Evolutionary conservation across 2,797 vertebrate genomes (phyloP).

Genomic region (Karalla daura): DNA sequence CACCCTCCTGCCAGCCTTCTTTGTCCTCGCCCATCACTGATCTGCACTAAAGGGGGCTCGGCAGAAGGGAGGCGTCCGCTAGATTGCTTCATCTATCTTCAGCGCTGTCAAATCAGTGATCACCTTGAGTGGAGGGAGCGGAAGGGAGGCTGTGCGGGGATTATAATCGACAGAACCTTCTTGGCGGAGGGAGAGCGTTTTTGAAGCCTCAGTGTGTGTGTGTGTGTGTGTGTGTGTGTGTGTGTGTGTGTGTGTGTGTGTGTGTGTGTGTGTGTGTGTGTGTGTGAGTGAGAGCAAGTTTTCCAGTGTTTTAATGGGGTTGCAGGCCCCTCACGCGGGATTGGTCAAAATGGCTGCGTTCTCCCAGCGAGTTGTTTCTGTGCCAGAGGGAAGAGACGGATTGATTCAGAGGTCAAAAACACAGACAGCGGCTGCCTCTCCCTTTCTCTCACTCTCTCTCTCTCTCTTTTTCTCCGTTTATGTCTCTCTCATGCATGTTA

Average conservation of each 20-base stretch:
- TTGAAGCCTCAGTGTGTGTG: slow-evolving; percentile 4
- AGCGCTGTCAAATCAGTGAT: slow-evolving; percentile 75
- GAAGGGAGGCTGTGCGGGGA: slow-evolving; percentile 35
- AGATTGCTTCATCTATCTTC: slow-evolving; percentile 79
- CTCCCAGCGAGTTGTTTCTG: slow-evolving; percentile 36
- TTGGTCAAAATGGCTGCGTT: slow-evolving; percentile 58
- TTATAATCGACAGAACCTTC: slow-evolving; percentile 68
- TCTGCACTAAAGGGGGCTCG: slow-evolving; percentile 50
- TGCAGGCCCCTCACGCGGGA: slow-evolving; percentile 45
- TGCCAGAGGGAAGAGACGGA: slow-evolving; percentile 43
- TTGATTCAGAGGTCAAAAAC: slow-evolving; percentile 63
- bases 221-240: background rate
- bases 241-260: background rate
- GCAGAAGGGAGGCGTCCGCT: slow-evolving; percentile 56
- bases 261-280: background rate
- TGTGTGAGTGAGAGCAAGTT: slow-evolving; percentile 2
- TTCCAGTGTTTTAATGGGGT: slow-evolving; percentile 55
- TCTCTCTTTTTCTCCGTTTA: no score
- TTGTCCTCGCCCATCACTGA: slow-evolving; percentile 67
- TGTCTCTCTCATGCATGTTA: slow-evolving; percentile 23
- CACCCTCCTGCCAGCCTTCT: slow-evolving; percentile 45
- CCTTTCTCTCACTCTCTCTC: no score
- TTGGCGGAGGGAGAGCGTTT: slow-evolving; percentile 57
- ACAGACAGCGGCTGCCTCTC: slow-evolving; percentile 47
- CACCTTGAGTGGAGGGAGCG: slow-evolving; percentile 65